Base-by-base conservation (phyloP, 1,140 invertebrate genomes). In the Drepana arcuata region DNA sequence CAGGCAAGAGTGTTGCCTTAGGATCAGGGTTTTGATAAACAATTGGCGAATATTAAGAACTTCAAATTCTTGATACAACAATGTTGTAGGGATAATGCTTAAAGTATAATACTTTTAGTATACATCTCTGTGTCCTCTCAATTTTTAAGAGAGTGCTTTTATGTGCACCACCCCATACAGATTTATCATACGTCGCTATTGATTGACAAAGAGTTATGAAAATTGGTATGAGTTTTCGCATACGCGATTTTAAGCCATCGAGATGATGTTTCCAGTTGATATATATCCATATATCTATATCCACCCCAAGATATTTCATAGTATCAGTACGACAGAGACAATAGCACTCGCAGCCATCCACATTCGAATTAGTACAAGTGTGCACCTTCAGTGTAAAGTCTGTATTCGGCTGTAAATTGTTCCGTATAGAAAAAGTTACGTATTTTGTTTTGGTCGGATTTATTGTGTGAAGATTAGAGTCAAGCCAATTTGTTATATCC, bases 361-460 rank as follows among this genome's bases (percentile, higher is more conserved):
- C 14, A 10, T 14, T 11, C 10, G 2, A 16, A 32, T 32, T 18
- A 11, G 14, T n/a, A 16, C 7, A 5, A 16, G 18, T 24, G 27
- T 7, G 14, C 21, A 24, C 15, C 15, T 24, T 31, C 11, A 30
- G 2, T 30, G 24, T 21, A 38, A n/a, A n/a, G 14, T 30, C 11
- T 4, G n/a, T 14, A 11, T 14, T 14, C 21, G 28, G 36, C 31
- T 30, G 27, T 12, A n/a, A 24, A 31, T 37, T 37, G 16, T 21
- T 18, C 25, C 18, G 30, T 14, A 39, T 37, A 31, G 13, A 23
- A 31, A 39, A 39, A n/a, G 27, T 39, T 14, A 39, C 9, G 16
- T 30, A 39, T 24, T 39, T 39, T n/a, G 28, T 31, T 39, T 31
- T 39, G n/a, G n/a, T n/a, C n/a, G n/a, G n/a, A n/a, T 21, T 21